Conservation (phyloP, 2,797 vertebrate species). For the Valencia hispanica region DNA sequence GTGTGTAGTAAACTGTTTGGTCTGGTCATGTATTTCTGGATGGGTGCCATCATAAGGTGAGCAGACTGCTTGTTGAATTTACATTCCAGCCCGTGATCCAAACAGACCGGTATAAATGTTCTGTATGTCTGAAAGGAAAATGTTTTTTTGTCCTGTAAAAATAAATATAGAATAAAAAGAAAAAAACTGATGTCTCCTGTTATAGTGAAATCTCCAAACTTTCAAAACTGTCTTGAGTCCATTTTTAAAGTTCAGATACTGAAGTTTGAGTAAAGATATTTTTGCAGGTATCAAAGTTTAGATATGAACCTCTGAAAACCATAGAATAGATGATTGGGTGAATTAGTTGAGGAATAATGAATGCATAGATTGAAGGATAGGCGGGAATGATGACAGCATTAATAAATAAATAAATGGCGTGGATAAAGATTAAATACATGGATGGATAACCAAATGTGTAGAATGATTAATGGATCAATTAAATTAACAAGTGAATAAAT, state of each 20-base stretch:
- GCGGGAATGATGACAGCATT: not conserved
- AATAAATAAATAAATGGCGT: not conserved
- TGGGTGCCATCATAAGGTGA: slow-evolving; percentile 44
- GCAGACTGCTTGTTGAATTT: slow-evolving; percentile 29
- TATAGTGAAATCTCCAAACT: no score
- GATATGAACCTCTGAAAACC: not conserved
- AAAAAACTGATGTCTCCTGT: slow-evolving; percentile 12
- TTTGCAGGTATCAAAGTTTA: not conserved
- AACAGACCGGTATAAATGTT: slow-evolving; percentile 50
- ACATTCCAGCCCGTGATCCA: slow-evolving; percentile 34
- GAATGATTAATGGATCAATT: not conserved
- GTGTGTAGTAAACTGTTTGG: slow-evolving; percentile 30
- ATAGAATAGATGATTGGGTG: not conserved
- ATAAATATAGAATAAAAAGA: slow-evolving; percentile 58
- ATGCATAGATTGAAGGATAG: not conserved
- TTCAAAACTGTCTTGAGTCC: not conserved
- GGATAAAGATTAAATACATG: not conserved
- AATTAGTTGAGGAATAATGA: not conserved
- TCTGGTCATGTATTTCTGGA: slow-evolving; percentile 36
- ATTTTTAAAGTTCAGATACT: not conserved
- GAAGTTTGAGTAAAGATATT: not conserved
- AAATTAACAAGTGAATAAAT: no score
- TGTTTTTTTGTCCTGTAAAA: slow-evolving; percentile 52
- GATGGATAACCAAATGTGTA: not conserved
- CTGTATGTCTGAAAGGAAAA: slow-evolving; percentile 38